phyloP scores from a whole-genome alignment of 2,113 vertebrate species.

The Pterophyllum scalare region DNA sequence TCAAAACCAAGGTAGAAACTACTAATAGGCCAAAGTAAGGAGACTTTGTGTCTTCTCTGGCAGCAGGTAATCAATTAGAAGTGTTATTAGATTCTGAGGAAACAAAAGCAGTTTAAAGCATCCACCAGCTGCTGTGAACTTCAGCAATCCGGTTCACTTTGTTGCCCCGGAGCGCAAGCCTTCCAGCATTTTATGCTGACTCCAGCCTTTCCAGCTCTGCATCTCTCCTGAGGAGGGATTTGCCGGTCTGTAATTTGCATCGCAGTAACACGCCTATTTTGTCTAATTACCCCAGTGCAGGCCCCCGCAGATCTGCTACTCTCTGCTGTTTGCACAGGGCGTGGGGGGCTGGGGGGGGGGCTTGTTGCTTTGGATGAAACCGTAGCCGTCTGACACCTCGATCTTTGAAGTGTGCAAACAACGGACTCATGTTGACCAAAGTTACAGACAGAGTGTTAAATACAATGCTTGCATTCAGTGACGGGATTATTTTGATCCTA shows the following conservation, averaged over 20 bases:
- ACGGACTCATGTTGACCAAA: background rate
- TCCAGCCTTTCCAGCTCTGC: conserved; percentile 1
- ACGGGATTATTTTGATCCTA: rapidly evolving
- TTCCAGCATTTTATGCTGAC: conserved; percentile 13
- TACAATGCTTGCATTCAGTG: background rate
- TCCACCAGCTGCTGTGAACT: background rate
- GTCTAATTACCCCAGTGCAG: conserved; percentile 18
- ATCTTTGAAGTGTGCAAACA: background rate
- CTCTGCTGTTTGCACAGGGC: background rate
- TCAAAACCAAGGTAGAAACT: background rate
- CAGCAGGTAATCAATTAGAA: background rate
- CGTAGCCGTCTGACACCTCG: background rate
- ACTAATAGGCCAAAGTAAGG: background rate
- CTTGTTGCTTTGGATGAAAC: background rate
- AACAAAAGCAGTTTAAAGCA: background rate
- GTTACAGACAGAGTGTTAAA: background rate
- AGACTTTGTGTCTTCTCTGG: background rate
- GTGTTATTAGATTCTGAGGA: rapidly evolving
- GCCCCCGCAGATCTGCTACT: conserved; percentile 6
- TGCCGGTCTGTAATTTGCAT: conserved; percentile 39
- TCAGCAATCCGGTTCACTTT: background rate
- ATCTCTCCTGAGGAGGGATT: conserved; percentile 14
- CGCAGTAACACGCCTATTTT: conserved; percentile 11
- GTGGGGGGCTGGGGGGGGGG: background rate
- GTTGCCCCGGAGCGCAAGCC: background rate